These are phyloP conservation scores for Rattus rattus DNA, from an alignment of 2,113 vertebrate genomes.

Conservation along the genomic window DNA sequence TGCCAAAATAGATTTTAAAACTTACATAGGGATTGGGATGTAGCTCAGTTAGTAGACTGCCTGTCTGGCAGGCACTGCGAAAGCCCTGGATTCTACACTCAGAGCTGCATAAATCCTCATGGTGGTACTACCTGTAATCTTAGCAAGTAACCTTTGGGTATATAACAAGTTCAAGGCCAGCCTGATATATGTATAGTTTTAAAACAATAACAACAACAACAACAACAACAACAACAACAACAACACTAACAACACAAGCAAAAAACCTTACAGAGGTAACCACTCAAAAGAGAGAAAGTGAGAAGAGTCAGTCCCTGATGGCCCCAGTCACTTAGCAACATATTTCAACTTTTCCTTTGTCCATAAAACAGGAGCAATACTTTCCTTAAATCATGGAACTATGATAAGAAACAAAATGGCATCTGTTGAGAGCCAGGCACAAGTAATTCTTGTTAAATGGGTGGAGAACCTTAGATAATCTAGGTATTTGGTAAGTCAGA, in stretches of 20 bases:
- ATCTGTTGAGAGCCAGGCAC: background rate
- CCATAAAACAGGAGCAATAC: background rate
- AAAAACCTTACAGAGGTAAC: background rate
- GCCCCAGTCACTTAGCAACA: background rate
- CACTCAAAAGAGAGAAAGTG: background rate
- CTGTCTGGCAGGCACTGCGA: background rate
- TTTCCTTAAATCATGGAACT: slow-evolving; percentile 13
- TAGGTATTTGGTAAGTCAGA: slow-evolving; percentile 1
- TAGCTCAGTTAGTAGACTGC: background rate
- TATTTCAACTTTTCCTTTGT: background rate
- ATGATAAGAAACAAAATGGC: slow-evolving; percentile 44
- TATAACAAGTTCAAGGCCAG: background rate
- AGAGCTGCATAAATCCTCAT: background rate
- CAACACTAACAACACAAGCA: background rate
- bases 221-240: background rate
- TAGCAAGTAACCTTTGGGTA: background rate
- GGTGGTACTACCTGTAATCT: background rate
- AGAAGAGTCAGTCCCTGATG: background rate
- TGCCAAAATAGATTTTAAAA: background rate
- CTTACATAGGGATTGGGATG: background rate
- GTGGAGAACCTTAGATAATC: slow-evolving; percentile 10
- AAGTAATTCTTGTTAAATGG: background rate
- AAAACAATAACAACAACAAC: background rate
- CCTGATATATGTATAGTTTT: background rate
- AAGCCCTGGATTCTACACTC: background rate